Base-by-base conservation (phyloP, 2,888 invertebrate genomes). In the Cephus pygmeus region DNA sequence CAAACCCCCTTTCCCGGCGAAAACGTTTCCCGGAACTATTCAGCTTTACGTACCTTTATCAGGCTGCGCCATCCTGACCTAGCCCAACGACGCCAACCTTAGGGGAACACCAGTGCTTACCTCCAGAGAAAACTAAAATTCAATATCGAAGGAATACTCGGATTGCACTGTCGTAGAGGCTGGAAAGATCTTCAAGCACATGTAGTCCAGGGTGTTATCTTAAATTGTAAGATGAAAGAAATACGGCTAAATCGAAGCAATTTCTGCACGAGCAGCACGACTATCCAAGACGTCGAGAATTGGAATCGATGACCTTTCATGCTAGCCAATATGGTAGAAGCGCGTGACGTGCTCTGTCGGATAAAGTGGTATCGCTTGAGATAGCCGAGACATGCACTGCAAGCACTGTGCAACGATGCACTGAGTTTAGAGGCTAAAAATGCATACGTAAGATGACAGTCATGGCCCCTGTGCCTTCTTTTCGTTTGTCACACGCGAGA, bases 241-340 rank as follows among this genome's bases (percentile, higher is more conserved):
- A 56, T 23, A 9, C 56, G 56, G 9, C 6, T 56, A 23, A 56
- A 15, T 56, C 0, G 9, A 56, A 56, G 56, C 6, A 56, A 56
- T 23, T 23, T 74, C 34, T 23, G 34, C 34, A 35, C 11, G 23
- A 30, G 35, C 34, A 23, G 31, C 74, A 33, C 74, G 74, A 35
- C 31, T 34, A 23, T 34, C 30, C 6, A 34, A 74, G 34, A 30
- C 12, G 36, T 34, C 12, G 74, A 31, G 74, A 30, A 35, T 34
- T 30, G 74, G 6, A 74, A 74, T 74, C 74, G 74, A 74, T 74
- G 74, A 33, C 35, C 74, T 30, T 35, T 74, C 35, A 74, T 34
- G 74, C 31, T 12, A 12, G 74, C 71, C 34, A 74, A 74, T 74
- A 34, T 74, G 35, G 30, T 34, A 74, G 34, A 34, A 3, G 31